A percentile compares a stretch with the other conserved stretches of the same genome.
Evolutionary conservation across 2,113 vertebrate genomes (phyloP).

Genomic region (Panthera tigris): DNA sequence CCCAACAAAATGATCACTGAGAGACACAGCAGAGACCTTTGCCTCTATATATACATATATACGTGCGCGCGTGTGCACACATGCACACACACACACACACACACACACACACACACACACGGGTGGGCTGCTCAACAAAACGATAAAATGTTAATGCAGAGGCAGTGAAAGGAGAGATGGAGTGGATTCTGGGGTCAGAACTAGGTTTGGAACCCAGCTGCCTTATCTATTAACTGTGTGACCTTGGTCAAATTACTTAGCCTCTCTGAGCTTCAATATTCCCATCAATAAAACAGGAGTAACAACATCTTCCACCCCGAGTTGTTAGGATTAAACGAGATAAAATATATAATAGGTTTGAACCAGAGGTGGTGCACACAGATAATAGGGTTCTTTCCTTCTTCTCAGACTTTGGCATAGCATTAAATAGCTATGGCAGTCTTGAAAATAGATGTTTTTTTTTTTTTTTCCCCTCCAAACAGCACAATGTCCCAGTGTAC

Average conservation of each 20-base stretch:
- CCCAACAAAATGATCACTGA: background rate
- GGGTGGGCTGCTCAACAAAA: background rate
- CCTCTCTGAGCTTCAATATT: constrained; percentile 10
- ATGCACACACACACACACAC: background rate
- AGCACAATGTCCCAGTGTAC: constrained; percentile 1
- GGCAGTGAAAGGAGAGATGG: background rate
- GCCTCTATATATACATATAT: rapidly evolving
- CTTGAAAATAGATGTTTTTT: constrained; percentile 48
- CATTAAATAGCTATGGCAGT: constrained; percentile 37
- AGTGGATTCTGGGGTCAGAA: background rate
- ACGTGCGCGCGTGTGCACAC: rapidly evolving
- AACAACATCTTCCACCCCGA: background rate
- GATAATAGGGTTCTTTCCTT: background rate
- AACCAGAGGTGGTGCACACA: background rate
- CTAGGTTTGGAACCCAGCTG: background rate
- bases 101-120: background rate
- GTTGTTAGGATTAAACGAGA: background rate
- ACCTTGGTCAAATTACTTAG: background rate
- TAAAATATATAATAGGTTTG: background rate
- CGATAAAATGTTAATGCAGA: background rate
- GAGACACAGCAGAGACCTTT: background rate
- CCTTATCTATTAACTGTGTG: background rate
- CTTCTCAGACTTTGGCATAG: background rate
- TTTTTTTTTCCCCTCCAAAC: constrained; percentile 55
- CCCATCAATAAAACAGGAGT: background rate